A percentile compares a stretch with the other conserved stretches of the same genome.
phyloP scores from a whole-genome alignment of 1,140 invertebrate genomes.

The Lineus longissimus region DNA sequence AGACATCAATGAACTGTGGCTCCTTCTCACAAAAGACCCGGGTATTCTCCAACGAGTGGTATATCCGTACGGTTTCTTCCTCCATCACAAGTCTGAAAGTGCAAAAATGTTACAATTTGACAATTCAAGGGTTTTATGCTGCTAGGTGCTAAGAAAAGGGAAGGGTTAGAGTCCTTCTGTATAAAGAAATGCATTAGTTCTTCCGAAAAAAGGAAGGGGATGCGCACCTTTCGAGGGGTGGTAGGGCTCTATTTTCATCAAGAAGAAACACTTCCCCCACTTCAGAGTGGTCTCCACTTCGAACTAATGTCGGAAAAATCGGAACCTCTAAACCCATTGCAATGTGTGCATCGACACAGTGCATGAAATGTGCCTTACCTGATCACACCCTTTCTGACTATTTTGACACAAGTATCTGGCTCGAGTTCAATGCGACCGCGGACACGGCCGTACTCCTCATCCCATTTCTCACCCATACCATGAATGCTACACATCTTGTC shows the following conservation, averaged over 20 bases:
- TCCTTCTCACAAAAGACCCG: conserved; percentile 79
- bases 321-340: no score
- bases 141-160: no score
- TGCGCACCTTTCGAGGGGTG: no score
- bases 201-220: no score
- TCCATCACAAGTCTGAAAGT: conserved; percentile 66
- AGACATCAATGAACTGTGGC: conserved; percentile 72
- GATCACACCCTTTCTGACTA: conserved; percentile 67
- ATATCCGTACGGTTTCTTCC: conserved; percentile 64
- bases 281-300: no score
- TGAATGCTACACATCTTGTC: conserved; percentile 68
- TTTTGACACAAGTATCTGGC: conserved; percentile 66
- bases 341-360: no score
- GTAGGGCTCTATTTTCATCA: no score
- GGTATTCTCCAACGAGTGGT: conserved; percentile 79
- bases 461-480: conserved; percentile 64
- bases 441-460: conserved; percentile 59
- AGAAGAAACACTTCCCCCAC: no score
- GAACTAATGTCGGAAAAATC: no score
- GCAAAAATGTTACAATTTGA: conserved; percentile 11
- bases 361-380: conserved; percentile 58
- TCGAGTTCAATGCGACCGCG: conserved; percentile 64
- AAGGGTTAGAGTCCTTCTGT: no score
- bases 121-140: not conserved
- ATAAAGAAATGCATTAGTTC: no score